Evolutionary conservation across 2,797 vertebrate genomes (phyloP), one percentile per base, ranked within the genome.

Genomic region (Poecilia gillii): DNA sequence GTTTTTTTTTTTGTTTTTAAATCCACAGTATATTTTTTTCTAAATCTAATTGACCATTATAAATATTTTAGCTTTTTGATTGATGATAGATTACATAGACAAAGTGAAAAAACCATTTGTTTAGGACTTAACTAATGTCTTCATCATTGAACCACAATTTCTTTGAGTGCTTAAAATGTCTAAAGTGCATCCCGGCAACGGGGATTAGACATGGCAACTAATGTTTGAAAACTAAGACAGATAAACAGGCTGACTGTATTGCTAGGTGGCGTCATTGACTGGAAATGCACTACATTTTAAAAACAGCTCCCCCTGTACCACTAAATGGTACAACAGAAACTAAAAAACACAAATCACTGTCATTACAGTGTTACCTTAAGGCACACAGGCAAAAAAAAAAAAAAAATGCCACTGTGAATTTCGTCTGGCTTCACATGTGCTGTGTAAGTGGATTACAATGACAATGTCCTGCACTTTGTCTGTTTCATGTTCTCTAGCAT

Each of bases 401-500:
- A 2, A 33, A 33, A 31, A 66, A 62, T 14, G 12, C 33, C 53
- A 57, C 25, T 57, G 55, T 57, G 55, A n/a, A 55, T 55, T 55
- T n/a, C 0, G 1, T 31, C 13, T 59, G 57, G 57, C 28, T 14
- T 13, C 57, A 28, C n/a, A 57, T 57, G 14, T 6, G 6, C 57
- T 62, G 0, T 43, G 9, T 25, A 25, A 41, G 11, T 71, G 23
- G 11, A 16, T 45, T 16, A 45, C 45, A 43, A 14, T 71, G 2
- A 45, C 6, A 71, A 16, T 45, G n/a, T n/a, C 68, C 66, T 45
- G 23, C 68, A 45, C 11, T 45, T 71, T 41, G n/a, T 70, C 39
- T 43, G 23, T 70, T 71, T 71, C 68, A 5, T 16, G 25, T 71
- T 89, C 71, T 36, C 79, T 82, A 90, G 68, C 62, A 64, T 57